phyloP scores from a whole-genome alignment of 1,140 invertebrate genomes.

The Homarus americanus region DNA sequence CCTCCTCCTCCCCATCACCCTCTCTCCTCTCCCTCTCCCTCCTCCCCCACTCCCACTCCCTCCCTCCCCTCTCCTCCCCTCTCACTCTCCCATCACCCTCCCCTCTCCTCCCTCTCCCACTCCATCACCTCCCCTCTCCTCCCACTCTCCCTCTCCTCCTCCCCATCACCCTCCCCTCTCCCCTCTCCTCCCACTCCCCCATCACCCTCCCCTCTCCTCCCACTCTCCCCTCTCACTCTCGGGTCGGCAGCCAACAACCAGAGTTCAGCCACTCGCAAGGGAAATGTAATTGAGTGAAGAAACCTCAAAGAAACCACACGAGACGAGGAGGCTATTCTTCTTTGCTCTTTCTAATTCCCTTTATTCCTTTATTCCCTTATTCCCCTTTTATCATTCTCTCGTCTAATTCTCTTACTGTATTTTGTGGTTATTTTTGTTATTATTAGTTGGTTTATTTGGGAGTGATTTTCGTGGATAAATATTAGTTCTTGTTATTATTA shows the following conservation, averaged over 20 bases:
- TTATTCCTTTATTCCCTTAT: neutral
- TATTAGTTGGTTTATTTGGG: too few species aligned
- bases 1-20: neutral
- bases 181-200: neutral
- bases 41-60: neutral
- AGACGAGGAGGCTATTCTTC: conserved; percentile 35
- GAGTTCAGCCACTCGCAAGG: conserved; percentile 57
- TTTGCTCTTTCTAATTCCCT: conserved; percentile 33
- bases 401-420: neutral
- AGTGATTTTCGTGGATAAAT: too few species aligned
- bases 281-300: conserved; percentile 61
- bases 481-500: too few species aligned
- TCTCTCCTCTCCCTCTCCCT: conserved; percentile 9
- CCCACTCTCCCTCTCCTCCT: neutral
- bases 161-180: neutral
- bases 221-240: neutral
- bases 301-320: conserved; percentile 52
- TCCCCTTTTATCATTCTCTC: neutral
- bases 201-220: neutral
- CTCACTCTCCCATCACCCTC: too few species aligned
- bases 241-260: neutral
- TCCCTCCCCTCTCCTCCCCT: neutral
- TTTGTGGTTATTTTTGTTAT: too few species aligned
- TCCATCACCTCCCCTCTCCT: conserved; percentile 8
- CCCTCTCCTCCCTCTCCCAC: neutral